Conservation (phyloP, 2,888 invertebrate genomes). For the Pandemis heparana region DNA sequence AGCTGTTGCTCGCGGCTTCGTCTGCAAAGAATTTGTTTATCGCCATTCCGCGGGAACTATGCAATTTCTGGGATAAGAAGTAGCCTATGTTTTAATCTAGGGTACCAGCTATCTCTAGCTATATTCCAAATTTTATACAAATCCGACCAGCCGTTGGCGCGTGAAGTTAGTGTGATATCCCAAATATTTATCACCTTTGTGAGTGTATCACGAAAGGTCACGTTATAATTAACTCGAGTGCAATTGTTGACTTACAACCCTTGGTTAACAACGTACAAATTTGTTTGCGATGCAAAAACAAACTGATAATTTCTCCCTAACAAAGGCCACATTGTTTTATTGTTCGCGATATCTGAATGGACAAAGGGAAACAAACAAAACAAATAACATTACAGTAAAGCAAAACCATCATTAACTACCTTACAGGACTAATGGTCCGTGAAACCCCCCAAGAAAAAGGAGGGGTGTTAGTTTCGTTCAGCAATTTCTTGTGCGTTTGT, state of each 20-base stretch:
- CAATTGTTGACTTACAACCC: not conserved
- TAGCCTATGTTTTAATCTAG: too few relatives aligned
- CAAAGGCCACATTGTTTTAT: constrained; percentile 12
- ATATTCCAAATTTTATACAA: too few relatives aligned
- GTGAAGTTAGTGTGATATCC: too few relatives aligned
- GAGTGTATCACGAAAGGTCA: too few relatives aligned
- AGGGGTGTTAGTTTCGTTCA: constrained; percentile 1
- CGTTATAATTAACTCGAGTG: not conserved
- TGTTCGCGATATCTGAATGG: constrained; percentile 6
- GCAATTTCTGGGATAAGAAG: too few relatives aligned
- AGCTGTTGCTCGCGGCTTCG: too few relatives aligned
- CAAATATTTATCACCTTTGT: too few relatives aligned
- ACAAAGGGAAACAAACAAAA: constrained; percentile 21
- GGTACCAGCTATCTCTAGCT: too few relatives aligned
- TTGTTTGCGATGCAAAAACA: constrained; percentile 9
- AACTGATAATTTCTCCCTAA: constrained; percentile 6
- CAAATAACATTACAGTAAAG: constrained; percentile 4
- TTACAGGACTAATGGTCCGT: constrained; percentile 10
- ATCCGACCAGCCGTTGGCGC: too few relatives aligned
- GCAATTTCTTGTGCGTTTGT: not conserved
- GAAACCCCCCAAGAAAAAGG: not conserved
- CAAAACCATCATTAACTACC: constrained; percentile 8
- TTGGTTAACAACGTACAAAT: constrained; percentile 5
- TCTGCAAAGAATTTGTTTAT: too few relatives aligned
- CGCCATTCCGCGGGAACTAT: too few relatives aligned